A percentile compares a stretch with the other conserved stretches of the same genome.
phyloP scores from a whole-genome alignment of 2,888 invertebrate species.

The Leucoma salicis region DNA sequence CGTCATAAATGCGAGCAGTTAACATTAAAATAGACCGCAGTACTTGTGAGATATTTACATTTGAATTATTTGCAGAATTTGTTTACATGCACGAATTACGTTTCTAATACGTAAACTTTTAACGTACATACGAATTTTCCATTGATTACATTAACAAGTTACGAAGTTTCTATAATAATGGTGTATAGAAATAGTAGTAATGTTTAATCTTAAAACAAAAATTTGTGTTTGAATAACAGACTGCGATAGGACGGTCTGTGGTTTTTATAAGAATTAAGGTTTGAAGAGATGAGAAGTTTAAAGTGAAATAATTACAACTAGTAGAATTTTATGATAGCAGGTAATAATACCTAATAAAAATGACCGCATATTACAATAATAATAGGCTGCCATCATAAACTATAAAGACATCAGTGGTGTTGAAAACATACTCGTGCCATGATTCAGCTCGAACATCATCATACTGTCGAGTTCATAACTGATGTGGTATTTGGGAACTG shows the following conservation, averaged over 20 bases:
- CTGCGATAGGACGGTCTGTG: too few species aligned
- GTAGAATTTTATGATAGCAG: too few species aligned
- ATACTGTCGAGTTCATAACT: not conserved
- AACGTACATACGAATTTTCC: slow-evolving; percentile 24
- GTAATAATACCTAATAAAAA: too few species aligned
- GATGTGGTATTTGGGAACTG: too few species aligned
- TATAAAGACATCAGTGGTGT: slow-evolving; percentile 15
- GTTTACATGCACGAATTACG: slow-evolving; percentile 15
- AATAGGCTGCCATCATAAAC: not conserved
- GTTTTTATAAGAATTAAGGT: too few species aligned
- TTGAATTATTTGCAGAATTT: slow-evolving; percentile 3
- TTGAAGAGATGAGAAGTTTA: too few species aligned
- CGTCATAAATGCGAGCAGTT: not conserved
- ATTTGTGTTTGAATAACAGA: too few species aligned
- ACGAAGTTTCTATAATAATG: slow-evolving; percentile 20
- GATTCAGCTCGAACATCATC: not conserved
- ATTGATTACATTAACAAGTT: slow-evolving; percentile 23
- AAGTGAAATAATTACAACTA: too few species aligned
- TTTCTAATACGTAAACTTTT: slow-evolving; percentile 18
- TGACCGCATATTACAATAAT: too few species aligned
- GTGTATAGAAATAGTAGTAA: too few species aligned
- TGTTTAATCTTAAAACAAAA: too few species aligned
- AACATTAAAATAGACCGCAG: slow-evolving; percentile 8
- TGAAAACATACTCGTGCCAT: not conserved
- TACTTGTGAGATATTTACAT: slow-evolving; percentile 1